Conservation (phyloP, 2,113 vertebrate species). For the Anoura caudifer region DNA sequence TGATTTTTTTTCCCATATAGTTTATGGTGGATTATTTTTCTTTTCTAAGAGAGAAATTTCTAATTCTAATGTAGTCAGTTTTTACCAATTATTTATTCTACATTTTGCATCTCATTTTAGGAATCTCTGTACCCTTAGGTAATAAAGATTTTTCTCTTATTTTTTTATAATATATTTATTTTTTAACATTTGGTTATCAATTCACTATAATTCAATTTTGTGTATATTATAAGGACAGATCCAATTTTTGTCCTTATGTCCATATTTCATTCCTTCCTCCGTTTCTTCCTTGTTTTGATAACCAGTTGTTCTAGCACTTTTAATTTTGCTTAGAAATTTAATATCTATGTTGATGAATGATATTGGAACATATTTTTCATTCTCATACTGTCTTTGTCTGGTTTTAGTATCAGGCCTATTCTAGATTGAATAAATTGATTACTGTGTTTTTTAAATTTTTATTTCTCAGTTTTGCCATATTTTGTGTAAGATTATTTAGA, state of each 20-base stretch:
- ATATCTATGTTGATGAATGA: neutral
- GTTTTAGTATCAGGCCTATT: neutral
- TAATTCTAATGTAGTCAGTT: neutral
- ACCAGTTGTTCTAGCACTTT: neutral
- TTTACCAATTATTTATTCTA: neutral
- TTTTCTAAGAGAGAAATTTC: neutral
- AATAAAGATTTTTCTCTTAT: neutral
- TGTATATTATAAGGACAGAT: neutral
- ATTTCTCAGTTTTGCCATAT: neutral
- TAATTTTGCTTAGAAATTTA: neutral
- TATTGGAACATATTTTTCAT: neutral
- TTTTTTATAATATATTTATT: neutral
- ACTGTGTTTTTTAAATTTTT: neutral
- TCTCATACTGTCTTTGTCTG: neutral
- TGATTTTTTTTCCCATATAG: neutral
- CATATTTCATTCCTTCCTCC: neutral
- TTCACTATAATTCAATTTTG: neutral
- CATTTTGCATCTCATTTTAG: neutral
- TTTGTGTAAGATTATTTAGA: neutral
- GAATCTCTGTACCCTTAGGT: neutral
- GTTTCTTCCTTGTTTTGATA: neutral
- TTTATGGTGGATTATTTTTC: neutral
- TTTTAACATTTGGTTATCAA: too few species aligned
- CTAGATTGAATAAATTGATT: neutral
- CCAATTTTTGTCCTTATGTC: neutral